A percentile compares a stretch with the other conserved stretches of the same genome.
Evolutionary conservation across 1,140 invertebrate genomes (phyloP).

Genomic region (Chelonus insularis): DNA sequence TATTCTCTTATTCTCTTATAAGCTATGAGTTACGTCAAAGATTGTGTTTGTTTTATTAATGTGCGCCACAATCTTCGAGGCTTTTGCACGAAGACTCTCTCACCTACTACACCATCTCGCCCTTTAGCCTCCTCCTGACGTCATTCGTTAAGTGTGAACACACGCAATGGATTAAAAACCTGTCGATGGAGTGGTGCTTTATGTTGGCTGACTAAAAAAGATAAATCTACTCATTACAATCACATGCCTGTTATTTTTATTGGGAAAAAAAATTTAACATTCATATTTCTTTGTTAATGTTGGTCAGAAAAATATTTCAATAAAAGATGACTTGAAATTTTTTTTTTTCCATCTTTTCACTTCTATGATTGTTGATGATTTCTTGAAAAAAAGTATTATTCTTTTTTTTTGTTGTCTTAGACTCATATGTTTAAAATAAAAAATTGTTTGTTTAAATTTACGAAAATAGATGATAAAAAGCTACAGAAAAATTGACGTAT

Average conservation of each 20-base stretch:
- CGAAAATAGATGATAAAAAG: no score
- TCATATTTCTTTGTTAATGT: no score
- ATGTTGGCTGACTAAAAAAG: not conserved
- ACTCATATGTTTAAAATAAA: no score
- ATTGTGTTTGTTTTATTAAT: constrained; percentile 56
- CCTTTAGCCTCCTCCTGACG: constrained; percentile 2
- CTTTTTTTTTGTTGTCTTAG: no score
- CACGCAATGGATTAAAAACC: not conserved
- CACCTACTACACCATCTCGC: not conserved
- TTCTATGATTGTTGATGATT: no score
- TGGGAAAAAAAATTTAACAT: no score
- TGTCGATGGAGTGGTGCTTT: not conserved
- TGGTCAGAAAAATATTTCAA: no score
- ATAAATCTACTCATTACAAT: not conserved
- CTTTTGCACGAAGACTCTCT: constrained; percentile 34
- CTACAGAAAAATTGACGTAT: no score
- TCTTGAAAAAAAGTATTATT: no score
- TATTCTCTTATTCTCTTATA: constrained; percentile 37
- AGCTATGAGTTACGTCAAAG: constrained; percentile 47
- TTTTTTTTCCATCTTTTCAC: no score
- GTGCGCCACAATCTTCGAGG: constrained; percentile 38
- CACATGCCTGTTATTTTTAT: not conserved
- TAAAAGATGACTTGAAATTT: no score
- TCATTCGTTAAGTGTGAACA: not conserved
- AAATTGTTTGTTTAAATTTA: no score